Evolutionary conservation across 2,888 invertebrate genomes (phyloP).

Genomic region (Diarsia brunnea): DNA sequence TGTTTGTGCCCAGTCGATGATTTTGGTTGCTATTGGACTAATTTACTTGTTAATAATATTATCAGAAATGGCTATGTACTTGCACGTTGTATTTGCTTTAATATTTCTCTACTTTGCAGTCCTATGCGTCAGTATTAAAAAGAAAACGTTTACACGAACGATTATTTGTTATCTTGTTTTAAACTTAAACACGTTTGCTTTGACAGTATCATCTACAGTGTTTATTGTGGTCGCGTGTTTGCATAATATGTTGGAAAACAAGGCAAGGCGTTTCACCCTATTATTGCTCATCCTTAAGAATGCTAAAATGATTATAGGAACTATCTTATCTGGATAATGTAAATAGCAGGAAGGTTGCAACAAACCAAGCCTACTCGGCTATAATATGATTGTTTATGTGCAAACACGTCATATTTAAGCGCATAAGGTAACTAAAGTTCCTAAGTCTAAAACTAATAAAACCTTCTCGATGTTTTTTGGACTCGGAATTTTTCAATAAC

Average conservation of each 20-base stretch:
- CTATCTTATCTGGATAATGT: conserved; percentile 45
- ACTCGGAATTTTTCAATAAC: no score
- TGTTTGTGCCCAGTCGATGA: background rate
- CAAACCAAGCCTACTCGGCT: conserved; percentile 10
- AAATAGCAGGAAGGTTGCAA: conserved; percentile 32
- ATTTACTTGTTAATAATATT: background rate
- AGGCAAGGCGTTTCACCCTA: conserved; percentile 43
- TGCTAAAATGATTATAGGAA: conserved; percentile 43
- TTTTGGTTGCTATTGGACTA: background rate
- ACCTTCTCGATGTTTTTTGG: background rate
- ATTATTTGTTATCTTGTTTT: conserved; percentile 31
- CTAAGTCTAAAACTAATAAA: background rate
- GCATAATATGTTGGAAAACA: conserved; percentile 15
- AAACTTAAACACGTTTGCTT: conserved; percentile 23
- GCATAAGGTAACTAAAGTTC: background rate
- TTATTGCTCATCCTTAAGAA: conserved; percentile 54
- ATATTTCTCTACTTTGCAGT: background rate
- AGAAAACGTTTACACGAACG: background rate
- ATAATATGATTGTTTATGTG: background rate
- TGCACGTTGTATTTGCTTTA: background rate
- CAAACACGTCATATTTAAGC: background rate
- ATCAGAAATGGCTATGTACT: background rate
- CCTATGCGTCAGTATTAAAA: background rate
- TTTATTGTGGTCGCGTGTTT: conserved; percentile 32
- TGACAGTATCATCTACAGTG: conserved; percentile 23